Conservation (phyloP, 2,113 vertebrate species). For the Turdus rufiventris region DNA sequence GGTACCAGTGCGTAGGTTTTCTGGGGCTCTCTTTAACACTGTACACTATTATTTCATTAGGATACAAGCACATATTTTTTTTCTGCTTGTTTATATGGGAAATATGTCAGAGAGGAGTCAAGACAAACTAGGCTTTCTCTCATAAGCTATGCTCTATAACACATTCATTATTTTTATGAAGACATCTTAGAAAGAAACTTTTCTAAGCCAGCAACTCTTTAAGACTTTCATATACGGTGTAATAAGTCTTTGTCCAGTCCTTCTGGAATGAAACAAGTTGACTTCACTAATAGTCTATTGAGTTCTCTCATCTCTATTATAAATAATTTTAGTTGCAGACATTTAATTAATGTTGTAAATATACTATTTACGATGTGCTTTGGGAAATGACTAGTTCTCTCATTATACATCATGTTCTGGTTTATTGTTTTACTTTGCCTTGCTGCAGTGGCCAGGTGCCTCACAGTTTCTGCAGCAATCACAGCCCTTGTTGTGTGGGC, state of each 20-base stretch:
- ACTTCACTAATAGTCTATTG: constrained; percentile 52
- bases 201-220: background rate
- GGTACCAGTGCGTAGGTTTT: background rate
- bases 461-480: background rate
- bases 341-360: constrained; percentile 64
- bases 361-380: constrained; percentile 26
- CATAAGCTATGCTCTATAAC: background rate
- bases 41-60: background rate
- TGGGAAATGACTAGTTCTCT: constrained; percentile 10
- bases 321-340: constrained; percentile 59
- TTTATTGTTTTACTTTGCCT: background rate
- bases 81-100: background rate
- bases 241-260: constrained; percentile 14
- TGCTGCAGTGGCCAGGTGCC: background rate
- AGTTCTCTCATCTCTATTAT: constrained; percentile 39
- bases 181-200: constrained; percentile 24
- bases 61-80: background rate
- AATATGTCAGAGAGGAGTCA: background rate
- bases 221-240: background rate
- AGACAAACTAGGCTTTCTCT: background rate
- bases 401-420: background rate
- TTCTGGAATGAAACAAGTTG: constrained; percentile 27
- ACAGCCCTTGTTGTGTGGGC: background rate
- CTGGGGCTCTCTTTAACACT: background rate
- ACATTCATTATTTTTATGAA: background rate